phyloP scores from a whole-genome alignment of 2,888 invertebrate species.

The Heliconius ethilla region DNA sequence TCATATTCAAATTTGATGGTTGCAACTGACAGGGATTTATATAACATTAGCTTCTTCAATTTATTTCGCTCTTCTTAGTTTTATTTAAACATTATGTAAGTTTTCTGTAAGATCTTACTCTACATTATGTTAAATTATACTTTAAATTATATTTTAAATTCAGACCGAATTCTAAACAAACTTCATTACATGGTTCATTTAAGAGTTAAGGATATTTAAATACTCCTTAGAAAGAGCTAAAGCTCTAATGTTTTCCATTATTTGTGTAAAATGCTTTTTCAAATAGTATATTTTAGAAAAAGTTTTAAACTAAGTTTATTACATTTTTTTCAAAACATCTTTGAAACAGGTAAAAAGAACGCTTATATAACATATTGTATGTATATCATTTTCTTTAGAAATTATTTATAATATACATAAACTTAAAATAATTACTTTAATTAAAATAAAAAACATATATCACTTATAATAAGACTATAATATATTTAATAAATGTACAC shows the following conservation, averaged over 20 bases:
- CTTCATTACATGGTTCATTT: not conserved
- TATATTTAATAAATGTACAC: conserved; percentile 12
- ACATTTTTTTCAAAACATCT: too few species aligned
- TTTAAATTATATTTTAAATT: not conserved
- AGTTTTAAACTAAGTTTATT: not conserved
- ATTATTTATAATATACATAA: not conserved
- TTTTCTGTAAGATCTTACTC: too few species aligned
- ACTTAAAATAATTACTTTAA: not conserved
- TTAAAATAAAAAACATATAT: not conserved
- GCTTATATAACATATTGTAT: too few species aligned
- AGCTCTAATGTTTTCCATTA: not conserved
- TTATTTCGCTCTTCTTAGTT: not conserved
- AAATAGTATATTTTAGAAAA: not conserved
- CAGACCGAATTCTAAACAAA: not conserved
- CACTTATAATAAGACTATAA: not conserved
- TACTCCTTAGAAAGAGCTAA: not conserved
- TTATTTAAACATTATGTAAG: not conserved
- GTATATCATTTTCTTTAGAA: not conserved
- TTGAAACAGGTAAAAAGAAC: too few species aligned
- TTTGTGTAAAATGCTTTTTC: not conserved
- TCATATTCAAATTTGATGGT: conserved; percentile 35
- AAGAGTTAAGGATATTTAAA: not conserved
- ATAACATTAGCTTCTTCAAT: not conserved
- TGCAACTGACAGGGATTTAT: conserved; percentile 23
- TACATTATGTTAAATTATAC: not conserved